Percentiles rank a stretch among this genome's conserved stretches.
Evolutionary conservation across 2,797 vertebrate species (phyloP).

Genomic region (Apodemus agrarius): DNA sequence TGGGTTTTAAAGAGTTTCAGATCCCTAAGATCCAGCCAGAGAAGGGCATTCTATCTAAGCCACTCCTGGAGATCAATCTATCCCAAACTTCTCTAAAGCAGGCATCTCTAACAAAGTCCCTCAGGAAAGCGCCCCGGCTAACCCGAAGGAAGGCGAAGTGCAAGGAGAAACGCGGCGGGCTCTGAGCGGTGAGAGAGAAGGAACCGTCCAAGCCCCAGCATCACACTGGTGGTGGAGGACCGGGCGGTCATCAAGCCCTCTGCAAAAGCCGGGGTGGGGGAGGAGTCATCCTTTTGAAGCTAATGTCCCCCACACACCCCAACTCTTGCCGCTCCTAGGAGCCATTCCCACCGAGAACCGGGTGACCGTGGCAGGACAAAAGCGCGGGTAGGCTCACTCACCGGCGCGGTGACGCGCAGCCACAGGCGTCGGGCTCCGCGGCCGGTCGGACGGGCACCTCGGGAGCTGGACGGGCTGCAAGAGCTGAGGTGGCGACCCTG

Average conservation of each 20-base stretch:
- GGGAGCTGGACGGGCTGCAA: neutral
- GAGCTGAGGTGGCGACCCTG: neutral
- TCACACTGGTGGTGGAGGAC: neutral
- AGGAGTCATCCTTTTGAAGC: neutral
- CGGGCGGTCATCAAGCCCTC: neutral
- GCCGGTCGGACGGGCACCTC: neutral
- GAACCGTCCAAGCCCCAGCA: neutral
- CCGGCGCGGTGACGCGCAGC: conserved; percentile 38
- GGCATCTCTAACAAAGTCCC: neutral
- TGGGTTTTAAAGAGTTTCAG: neutral
- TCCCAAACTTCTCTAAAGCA: conserved; percentile 14
- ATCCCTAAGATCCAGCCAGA: neutral
- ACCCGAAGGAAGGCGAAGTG: neutral
- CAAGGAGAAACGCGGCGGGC: neutral
- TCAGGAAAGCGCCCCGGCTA: neutral
- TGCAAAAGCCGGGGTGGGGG: neutral
- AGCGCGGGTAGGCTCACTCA: conserved; percentile 71
- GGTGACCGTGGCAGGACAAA: conserved; percentile 66
- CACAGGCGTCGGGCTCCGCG: conserved; percentile 24
- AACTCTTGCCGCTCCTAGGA: neutral
- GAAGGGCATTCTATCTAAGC: neutral
- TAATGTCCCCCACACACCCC: neutral
- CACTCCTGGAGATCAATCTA: neutral
- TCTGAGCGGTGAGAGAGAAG: neutral
- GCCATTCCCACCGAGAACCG: neutral